phyloP scores from a whole-genome alignment of 1,140 invertebrate genomes.

The Listronotus oregonensis region DNA sequence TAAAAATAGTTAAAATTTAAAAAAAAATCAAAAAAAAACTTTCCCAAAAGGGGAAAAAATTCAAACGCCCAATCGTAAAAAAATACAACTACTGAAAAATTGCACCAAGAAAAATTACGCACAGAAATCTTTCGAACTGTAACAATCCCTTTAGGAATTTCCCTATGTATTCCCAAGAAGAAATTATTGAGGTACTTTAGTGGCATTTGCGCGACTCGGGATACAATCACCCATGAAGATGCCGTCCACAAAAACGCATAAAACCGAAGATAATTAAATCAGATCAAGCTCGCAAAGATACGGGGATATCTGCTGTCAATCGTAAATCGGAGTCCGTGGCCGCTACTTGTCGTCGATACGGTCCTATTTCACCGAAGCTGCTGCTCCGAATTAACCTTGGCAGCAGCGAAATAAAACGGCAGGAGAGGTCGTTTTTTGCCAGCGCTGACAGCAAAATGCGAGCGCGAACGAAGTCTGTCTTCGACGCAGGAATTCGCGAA shows the following conservation, averaged over 20 bases:
- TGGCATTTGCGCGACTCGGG: neutral
- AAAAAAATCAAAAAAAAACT: no score
- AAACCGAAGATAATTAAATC: constrained; percentile 9
- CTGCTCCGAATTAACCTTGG: constrained; percentile 51
- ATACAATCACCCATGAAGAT: neutral
- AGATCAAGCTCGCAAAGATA: neutral
- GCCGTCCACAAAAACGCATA: constrained; percentile 3
- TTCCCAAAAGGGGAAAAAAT: no score
- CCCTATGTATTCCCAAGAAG: no score
- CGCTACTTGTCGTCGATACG: constrained; percentile 4
- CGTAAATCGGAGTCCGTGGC: constrained; percentile 29
- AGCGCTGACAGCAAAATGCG: constrained; percentile 52
- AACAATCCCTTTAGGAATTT: no score
- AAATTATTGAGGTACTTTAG: neutral
- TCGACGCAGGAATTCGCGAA: constrained; percentile 21
- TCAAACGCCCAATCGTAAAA: no score
- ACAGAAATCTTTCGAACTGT: no score
- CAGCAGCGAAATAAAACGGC: constrained; percentile 50
- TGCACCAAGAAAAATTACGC: no score
- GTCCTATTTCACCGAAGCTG: constrained; percentile 16
- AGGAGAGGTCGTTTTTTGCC: constrained; percentile 25
- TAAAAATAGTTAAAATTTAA: no score
- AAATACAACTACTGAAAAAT: no score
- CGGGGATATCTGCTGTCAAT: constrained; percentile 40
- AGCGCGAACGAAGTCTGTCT: constrained; percentile 28